A percentile compares a stretch with the other conserved stretches of the same genome.
Conservation (phyloP, 2,888 invertebrate genomes). For the Gasteruption jaculator region DNA sequence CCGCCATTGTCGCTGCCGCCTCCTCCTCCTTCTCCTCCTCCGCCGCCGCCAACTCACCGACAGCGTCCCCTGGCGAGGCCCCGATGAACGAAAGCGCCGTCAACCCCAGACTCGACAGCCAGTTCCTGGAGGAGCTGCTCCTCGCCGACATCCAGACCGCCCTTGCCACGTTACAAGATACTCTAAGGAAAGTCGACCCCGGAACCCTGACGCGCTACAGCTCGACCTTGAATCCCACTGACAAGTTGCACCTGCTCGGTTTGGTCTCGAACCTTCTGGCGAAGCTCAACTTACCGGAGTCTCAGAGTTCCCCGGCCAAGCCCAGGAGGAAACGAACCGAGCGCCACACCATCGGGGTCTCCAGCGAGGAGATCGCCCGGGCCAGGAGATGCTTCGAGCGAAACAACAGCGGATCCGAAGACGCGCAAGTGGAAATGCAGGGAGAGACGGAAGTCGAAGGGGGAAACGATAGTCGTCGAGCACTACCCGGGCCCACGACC, state of each 20-base stretch:
- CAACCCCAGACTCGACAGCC: conserved; percentile 41
- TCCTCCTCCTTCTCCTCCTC: too few species aligned
- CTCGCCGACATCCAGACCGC: conserved; percentile 75
- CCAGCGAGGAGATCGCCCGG: conserved; percentile 73
- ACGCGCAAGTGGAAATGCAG: too few species aligned
- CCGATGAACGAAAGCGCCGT: conserved; percentile 50
- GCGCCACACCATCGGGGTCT: conserved; percentile 77
- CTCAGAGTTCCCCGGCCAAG: too few species aligned
- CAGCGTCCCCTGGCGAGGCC: conserved; percentile 28
- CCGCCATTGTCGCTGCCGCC: too few species aligned
- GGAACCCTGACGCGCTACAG: conserved; percentile 55
- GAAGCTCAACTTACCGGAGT: conserved; percentile 48
- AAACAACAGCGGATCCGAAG: conserved; percentile 27
- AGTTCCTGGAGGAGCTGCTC: conserved; percentile 59
- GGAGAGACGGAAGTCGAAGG: too few species aligned
- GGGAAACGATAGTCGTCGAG: too few species aligned
- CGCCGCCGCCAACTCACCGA: conserved; percentile 28
- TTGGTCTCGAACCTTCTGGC: conserved; percentile 69
- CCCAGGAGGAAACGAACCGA: conserved; percentile 3
- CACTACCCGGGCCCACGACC: too few species aligned
- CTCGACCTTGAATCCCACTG: conserved; percentile 52
- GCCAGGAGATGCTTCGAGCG: conserved; percentile 74
- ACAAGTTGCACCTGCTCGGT: conserved; percentile 61
- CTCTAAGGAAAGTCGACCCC: conserved; percentile 57
- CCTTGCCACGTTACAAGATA: conserved; percentile 69